phyloP scores from a whole-genome alignment of 2,888 invertebrate species.

The Trichogramma evanescens region DNA sequence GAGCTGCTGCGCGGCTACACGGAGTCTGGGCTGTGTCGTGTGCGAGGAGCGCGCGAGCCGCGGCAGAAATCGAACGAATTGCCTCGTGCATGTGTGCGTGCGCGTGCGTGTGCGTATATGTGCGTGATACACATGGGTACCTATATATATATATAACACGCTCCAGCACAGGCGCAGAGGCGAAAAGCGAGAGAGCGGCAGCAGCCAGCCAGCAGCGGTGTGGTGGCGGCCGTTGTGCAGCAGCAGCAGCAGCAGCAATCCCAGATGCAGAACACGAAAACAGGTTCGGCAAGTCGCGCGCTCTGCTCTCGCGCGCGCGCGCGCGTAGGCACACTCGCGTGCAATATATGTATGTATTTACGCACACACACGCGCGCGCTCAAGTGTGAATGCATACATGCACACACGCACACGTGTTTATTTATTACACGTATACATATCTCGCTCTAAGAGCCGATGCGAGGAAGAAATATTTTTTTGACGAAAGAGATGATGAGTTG shows the following conservation, averaged over 20 bases:
- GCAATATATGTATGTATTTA: not conserved
- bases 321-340: not conserved
- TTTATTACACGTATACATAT: no score
- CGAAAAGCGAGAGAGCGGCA: no score
- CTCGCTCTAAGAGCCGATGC: no score
- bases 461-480: no score
- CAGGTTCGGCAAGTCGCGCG: constrained; percentile 21
- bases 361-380: not conserved
- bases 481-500: no score
- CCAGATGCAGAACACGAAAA: constrained; percentile 14
- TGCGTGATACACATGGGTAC: no score
- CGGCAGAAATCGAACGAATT: constrained; percentile 10
- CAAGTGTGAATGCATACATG: not conserved
- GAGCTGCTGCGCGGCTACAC: no score
- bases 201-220: not conserved
- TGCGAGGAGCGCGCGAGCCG: not conserved
- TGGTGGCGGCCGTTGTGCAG: not conserved
- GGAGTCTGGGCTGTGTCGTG: no score
- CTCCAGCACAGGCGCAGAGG: no score
- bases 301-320: no score
- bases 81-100: not conserved
- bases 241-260: constrained; percentile 9
- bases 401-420: not conserved
- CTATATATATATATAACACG: no score
- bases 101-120: not conserved